Percentiles rank a stretch among this genome's conserved stretches.
These are phyloP conservation scores for Macrophya annulata DNA, from an alignment of 2,888 invertebrate species.

Conservation along the genomic window DNA sequence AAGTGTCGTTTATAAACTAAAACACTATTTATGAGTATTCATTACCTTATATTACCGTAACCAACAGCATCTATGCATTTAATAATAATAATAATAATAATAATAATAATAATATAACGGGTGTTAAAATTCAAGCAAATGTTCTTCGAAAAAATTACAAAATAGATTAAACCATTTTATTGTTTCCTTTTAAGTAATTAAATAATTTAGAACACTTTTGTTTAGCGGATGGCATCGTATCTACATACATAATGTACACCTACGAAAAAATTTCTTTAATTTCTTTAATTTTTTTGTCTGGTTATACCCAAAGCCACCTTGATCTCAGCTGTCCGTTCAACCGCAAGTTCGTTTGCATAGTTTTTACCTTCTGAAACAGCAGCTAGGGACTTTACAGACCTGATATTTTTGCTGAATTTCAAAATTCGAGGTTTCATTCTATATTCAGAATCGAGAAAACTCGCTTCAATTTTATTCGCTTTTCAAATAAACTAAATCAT, in stretches of 20 bases:
- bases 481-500: neutral
- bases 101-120: neutral
- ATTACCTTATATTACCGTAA: slow-evolving; percentile 27
- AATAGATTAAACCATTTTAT: neutral
- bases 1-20: slow-evolving; percentile 29
- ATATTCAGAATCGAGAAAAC: neutral
- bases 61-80: neutral
- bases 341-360: neutral
- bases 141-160: neutral
- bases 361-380: slow-evolving; percentile 18
- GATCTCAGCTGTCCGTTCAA: neutral
- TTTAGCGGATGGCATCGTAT: neutral
- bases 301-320: neutral
- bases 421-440: neutral
- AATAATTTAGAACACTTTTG: slow-evolving; percentile 11
- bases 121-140: neutral
- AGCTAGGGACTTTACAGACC: neutral
- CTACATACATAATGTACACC: neutral
- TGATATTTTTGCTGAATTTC: neutral
- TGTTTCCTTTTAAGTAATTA: slow-evolving; percentile 11
- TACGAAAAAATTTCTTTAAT: slow-evolving; percentile 14
- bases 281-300: neutral
- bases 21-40: slow-evolving; percentile 17
- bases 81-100: slow-evolving; percentile 19
- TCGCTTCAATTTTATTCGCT: neutral